Percentiles rank a stretch among this genome's conserved stretches.
Evolutionary conservation across 1,140 invertebrate species (phyloP).

Genomic region (Sitophilus oryzae): DNA sequence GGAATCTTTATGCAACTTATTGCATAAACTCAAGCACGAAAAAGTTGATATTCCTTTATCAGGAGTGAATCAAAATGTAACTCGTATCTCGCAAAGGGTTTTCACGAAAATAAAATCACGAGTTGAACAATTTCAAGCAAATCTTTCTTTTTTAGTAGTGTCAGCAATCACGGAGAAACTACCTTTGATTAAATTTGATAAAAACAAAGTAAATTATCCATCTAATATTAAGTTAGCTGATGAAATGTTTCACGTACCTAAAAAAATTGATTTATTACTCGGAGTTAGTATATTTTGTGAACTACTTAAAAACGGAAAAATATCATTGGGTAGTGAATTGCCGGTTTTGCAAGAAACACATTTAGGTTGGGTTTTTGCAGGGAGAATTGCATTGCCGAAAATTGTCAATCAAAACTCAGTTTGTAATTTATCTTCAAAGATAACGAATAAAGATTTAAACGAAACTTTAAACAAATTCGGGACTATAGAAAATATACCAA

Average conservation of each 20-base stretch:
- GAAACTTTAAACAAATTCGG: constrained; percentile 16
- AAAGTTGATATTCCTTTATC: too few relatives aligned
- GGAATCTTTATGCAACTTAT: constrained; percentile 6
- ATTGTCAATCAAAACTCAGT: too few relatives aligned
- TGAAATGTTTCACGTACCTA: constrained; percentile 27
- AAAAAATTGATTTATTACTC: constrained; percentile 34
- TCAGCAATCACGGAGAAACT: constrained; percentile 11
- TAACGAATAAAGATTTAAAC: constrained; percentile 10
- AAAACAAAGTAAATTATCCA: constrained; percentile 13
- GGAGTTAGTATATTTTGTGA: constrained; percentile 35
- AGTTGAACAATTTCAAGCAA: too few relatives aligned
- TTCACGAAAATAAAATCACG: too few relatives aligned
- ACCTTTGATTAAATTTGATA: constrained; percentile 12
- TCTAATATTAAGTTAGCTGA: too few relatives aligned
- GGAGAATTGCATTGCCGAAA: too few relatives aligned
- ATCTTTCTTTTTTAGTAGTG: constrained; percentile 20
- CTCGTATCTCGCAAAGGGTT: constrained; percentile 5
- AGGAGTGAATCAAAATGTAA: constrained; percentile 12
- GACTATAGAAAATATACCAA: constrained; percentile 11
- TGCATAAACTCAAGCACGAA: constrained; percentile 9
- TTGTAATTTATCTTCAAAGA: neutral
- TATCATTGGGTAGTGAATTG: too few relatives aligned
- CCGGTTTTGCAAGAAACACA: too few relatives aligned
- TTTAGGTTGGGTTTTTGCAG: too few relatives aligned
- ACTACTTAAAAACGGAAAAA: too few relatives aligned